Conservation (phyloP, 2,797 vertebrate genomes). For the Crenuchus spilurus region DNA sequence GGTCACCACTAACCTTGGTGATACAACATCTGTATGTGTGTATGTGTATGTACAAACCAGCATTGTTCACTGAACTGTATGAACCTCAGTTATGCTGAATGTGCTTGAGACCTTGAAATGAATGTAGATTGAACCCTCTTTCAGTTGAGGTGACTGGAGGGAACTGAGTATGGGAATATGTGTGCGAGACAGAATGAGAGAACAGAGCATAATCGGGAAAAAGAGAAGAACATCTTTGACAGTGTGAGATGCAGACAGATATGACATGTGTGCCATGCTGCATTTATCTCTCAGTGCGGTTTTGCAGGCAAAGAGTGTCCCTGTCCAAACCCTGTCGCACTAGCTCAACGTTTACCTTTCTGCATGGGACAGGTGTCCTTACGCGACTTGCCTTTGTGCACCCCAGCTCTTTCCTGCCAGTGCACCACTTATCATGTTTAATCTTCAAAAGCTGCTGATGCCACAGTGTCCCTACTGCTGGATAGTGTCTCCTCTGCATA, state of each 20-base stretch:
- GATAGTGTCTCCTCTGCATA: neutral
- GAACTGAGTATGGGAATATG: neutral
- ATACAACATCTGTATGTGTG: conserved; percentile 22
- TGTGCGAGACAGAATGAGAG: neutral
- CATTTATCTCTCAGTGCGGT: conserved; percentile 14
- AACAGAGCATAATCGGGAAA: neutral
- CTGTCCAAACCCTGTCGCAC: conserved; percentile 6
- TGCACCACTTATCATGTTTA: conserved; percentile 31
- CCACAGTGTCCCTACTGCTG: conserved; percentile 16
- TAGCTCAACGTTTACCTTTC: neutral
- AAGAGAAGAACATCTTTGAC: neutral
- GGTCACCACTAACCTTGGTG: conserved; percentile 54
- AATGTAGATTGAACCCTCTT: neutral
- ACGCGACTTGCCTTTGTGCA: neutral
- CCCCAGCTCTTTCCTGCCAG: neutral
- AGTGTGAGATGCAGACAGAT: neutral
- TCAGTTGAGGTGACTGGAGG: neutral
- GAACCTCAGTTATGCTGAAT: neutral
- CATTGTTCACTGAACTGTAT: neutral
- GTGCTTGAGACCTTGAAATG: neutral
- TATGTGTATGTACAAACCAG: neutral
- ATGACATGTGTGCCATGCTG: conserved; percentile 21
- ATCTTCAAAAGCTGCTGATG: conserved; percentile 48
- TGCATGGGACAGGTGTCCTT: conserved; percentile 31
- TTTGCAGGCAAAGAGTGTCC: neutral